phyloP scores from a whole-genome alignment of 92 coral and sea anemone species.

The Epizoanthus ramosus region DNA sequence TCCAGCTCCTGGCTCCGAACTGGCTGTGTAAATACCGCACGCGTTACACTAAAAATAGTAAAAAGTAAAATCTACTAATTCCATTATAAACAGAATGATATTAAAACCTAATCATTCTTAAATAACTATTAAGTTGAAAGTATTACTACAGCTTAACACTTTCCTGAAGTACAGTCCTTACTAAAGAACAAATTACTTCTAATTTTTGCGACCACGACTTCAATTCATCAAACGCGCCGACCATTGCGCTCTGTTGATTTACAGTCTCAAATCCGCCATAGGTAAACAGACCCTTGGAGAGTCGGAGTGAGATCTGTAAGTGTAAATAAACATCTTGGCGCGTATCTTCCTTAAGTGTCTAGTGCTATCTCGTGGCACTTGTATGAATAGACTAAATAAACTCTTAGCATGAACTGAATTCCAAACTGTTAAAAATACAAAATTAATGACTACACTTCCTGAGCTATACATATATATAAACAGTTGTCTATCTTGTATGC shows the following conservation, averaged over 20 bases:
- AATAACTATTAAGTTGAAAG: not conserved
- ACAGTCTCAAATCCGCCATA: not conserved
- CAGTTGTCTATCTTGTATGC: too few relatives aligned
- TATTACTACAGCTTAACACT: slow-evolving; percentile 8
- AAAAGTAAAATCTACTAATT: too few relatives aligned
- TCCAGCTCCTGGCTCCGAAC: too few relatives aligned
- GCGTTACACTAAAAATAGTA: too few relatives aligned
- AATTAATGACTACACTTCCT: too few relatives aligned
- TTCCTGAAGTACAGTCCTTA: slow-evolving; percentile 7
- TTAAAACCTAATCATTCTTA: slow-evolving; percentile 22
- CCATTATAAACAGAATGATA: not conserved
- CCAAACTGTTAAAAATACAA: too few relatives aligned
- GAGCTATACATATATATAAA: too few relatives aligned
- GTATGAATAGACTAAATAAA: too few relatives aligned
- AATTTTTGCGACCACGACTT: not conserved
- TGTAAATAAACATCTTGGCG: not conserved
- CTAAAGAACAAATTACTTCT: too few relatives aligned
- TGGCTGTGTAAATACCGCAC: too few relatives aligned
- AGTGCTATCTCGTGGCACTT: too few relatives aligned
- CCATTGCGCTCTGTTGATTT: not conserved
- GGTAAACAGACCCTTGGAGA: not conserved
- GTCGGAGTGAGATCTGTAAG: not conserved
- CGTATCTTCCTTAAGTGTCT: not conserved
- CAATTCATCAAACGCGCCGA: slow-evolving; percentile 1
- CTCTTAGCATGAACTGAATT: too few relatives aligned